These are phyloP conservation scores for Lasioglossum marginatum DNA, from an alignment of 2,888 invertebrate genomes.

Conservation along the genomic window DNA sequence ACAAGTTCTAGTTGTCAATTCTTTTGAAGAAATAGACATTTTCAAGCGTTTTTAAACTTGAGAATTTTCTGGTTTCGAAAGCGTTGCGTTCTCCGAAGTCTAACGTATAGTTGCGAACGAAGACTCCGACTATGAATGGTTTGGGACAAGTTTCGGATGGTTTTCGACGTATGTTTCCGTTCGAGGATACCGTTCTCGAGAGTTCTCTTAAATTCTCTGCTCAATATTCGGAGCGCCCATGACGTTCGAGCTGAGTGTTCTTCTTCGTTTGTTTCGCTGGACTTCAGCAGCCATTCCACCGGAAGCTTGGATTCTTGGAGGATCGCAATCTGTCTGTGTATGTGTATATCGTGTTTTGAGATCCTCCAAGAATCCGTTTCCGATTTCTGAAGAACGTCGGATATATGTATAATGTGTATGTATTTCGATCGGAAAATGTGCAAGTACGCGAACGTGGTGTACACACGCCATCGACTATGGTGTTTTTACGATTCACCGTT, in stretches of 20 bases:
- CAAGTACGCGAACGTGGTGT: conserved; percentile 61
- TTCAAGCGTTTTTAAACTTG: background rate
- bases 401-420: conserved; percentile 11
- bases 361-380: conserved; percentile 43
- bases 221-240: conserved; percentile 57
- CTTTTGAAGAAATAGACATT: background rate
- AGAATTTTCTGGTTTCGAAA: conserved; percentile 2
- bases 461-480: conserved; percentile 63
- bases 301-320: conserved; percentile 44
- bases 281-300: conserved; percentile 66
- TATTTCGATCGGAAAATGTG: conserved; percentile 51
- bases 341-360: background rate
- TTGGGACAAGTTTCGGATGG: conserved; percentile 21
- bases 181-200: conserved; percentile 40
- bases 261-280: conserved; percentile 49
- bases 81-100: background rate
- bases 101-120: background rate
- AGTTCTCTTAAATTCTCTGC: conserved; percentile 63
- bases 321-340: conserved; percentile 19
- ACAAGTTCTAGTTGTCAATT: background rate
- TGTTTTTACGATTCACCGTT: conserved; percentile 70
- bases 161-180: conserved; percentile 36
- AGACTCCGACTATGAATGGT: background rate
- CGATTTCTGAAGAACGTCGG: conserved; percentile 47
- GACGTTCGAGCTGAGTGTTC: conserved; percentile 33